Conservation (phyloP, 2,888 invertebrate species). For the Pristionchus arcanus region DNA sequence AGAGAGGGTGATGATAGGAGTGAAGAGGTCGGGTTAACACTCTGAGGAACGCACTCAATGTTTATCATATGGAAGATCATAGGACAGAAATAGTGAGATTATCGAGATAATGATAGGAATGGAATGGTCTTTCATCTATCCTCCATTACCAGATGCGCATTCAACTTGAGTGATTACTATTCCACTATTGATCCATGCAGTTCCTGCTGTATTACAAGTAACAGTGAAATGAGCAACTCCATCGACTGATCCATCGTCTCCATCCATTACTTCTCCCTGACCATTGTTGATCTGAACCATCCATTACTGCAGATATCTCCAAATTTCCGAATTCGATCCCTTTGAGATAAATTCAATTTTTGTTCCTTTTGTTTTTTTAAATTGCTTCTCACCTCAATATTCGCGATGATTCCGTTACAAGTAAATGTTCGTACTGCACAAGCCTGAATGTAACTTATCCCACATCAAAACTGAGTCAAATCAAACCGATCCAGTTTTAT, state of each 20-base stretch:
- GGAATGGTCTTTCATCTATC: neutral
- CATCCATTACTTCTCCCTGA: neutral
- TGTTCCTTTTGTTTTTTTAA: neutral
- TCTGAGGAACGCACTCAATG: neutral
- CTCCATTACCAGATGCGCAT: neutral
- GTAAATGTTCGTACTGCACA: neutral
- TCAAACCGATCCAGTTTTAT: neutral
- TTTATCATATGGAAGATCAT: constrained; percentile 11
- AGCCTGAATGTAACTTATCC: neutral
- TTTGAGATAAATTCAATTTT: too few species aligned
- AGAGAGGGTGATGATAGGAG: neutral
- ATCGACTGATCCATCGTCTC: neutral
- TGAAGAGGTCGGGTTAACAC: constrained; percentile 42
- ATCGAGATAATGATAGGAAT: neutral
- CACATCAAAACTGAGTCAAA: neutral
- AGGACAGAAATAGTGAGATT: neutral
- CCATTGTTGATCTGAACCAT: constrained; percentile 12
- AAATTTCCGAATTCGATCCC: too few species aligned
- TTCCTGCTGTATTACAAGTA: constrained; percentile 15
- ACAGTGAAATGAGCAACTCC: constrained; percentile 7
- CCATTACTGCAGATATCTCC: neutral
- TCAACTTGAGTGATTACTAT: constrained; percentile 6
- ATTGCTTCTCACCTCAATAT: constrained; percentile 1
- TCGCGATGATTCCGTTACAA: neutral
- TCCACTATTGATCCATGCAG: constrained; percentile 7